These are phyloP conservation scores for Passerina amoena DNA, from an alignment of 2,113 vertebrate genomes.

Conservation along the genomic window DNA sequence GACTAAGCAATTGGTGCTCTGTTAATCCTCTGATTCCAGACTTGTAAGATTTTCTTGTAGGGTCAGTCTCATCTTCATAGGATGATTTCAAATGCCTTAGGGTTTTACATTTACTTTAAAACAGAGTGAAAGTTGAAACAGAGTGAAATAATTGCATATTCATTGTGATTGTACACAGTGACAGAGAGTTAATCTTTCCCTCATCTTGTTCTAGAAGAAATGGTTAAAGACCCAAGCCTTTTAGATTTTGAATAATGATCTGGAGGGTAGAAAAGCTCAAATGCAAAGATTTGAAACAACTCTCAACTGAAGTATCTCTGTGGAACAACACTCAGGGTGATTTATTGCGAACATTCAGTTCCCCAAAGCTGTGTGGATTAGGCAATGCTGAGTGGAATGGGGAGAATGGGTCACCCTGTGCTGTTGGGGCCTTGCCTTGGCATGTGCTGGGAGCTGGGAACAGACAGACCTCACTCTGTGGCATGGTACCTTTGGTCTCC, in stretches of 20 bases:
- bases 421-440: not conserved
- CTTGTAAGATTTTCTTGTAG: not conserved
- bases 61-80: not conserved
- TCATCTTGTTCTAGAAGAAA: not conserved
- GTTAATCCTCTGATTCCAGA: not conserved
- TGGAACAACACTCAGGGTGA: not conserved
- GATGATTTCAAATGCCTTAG: not conserved
- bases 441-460: rapidly evolving
- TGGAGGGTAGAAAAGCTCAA: not conserved
- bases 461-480: not conserved
- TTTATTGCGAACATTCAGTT: rapidly evolving
- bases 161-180: not conserved
- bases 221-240: not conserved
- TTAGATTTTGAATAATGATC: not conserved
- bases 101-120: not conserved
- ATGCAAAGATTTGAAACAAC: not conserved
- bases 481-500: not conserved
- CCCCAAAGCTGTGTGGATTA: not conserved
- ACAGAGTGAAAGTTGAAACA: not conserved
- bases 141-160: not conserved
- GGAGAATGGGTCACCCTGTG: not conserved
- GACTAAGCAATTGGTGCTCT: not conserved
- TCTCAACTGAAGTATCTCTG: not conserved
- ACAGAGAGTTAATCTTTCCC: not conserved
- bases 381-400: not conserved